phyloP scores from a whole-genome alignment of 35 echinoderm and acorn worm genomes.

The Patiria miniata region DNA sequence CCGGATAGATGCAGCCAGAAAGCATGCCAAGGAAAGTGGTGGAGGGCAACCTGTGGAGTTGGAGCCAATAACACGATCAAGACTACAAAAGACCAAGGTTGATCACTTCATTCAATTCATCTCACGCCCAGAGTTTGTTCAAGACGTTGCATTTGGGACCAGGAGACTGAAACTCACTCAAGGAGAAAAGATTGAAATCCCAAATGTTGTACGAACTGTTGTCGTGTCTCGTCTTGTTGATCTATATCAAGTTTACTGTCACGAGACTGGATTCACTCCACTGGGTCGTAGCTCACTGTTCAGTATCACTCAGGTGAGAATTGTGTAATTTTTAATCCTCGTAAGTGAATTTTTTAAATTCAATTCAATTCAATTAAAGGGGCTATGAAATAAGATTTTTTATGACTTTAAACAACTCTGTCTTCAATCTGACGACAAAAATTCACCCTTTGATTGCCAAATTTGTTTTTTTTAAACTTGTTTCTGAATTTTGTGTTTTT shows the following conservation, averaged over 20 bases:
- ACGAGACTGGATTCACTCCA: not conserved
- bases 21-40: constrained; percentile 22
- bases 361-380: too few species aligned
- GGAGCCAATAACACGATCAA: constrained; percentile 33
- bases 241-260: constrained; percentile 14
- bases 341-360: not conserved
- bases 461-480: too few species aligned
- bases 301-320: constrained; percentile 9
- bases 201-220: constrained; percentile 29
- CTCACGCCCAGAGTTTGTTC: constrained; percentile 35
- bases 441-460: too few species aligned
- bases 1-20: constrained; percentile 29
- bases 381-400: too few species aligned
- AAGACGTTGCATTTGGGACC: constrained; percentile 39
- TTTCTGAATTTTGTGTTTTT: too few species aligned
- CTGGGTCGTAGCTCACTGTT: not conserved
- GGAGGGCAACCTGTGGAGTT: constrained; percentile 28
- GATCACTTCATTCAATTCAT: constrained; percentile 43
- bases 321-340: not conserved
- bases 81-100: constrained; percentile 24
- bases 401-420: too few species aligned
- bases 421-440: too few species aligned
- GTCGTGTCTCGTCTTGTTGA: constrained; percentile 29
- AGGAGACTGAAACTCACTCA: constrained; percentile 28
- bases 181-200: constrained; percentile 22